These are phyloP conservation scores for Aphelenchoides bicaudatus DNA, from an alignment of 2,888 invertebrate species.

Conservation along the genomic window DNA sequence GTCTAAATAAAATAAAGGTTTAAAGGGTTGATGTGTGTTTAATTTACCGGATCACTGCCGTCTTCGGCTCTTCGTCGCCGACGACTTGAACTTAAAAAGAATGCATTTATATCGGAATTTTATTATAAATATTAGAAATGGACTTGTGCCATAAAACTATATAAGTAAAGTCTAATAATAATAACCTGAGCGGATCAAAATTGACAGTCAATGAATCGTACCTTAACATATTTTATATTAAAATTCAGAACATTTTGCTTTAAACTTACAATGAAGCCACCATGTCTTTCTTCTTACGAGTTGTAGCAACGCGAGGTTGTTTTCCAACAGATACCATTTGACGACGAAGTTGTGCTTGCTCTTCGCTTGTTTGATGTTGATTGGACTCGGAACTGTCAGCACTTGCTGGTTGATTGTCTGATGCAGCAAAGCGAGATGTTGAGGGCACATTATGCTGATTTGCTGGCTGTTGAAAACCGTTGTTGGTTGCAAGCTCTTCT, in stretches of 20 bases:
- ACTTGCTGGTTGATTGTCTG: too few species aligned
- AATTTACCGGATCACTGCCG: not conserved
- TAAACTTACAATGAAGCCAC: constrained; percentile 24
- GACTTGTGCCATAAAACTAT: too few species aligned
- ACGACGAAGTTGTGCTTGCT: constrained; percentile 34
- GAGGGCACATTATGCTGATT: too few species aligned
- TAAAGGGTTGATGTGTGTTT: not conserved
- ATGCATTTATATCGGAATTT: too few species aligned
- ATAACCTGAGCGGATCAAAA: too few species aligned
- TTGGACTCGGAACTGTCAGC: too few species aligned
- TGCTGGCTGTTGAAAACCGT: too few species aligned
- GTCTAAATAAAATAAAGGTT: not conserved
- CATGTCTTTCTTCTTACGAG: constrained; percentile 47
- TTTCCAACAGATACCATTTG: constrained; percentile 58
- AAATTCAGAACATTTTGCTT: too few species aligned
- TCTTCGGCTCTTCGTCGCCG: constrained; percentile 27
- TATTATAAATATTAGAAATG: too few species aligned
- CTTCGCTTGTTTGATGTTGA: not conserved
- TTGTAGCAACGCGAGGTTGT: constrained; percentile 46
- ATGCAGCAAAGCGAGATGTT: too few species aligned
- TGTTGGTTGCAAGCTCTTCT: too few species aligned
- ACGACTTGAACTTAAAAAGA: not conserved
- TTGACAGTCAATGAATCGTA: constrained; percentile 58
- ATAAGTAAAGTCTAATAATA: too few species aligned
- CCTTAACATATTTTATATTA: constrained; percentile 49